Conservation (phyloP, 2,888 invertebrate genomes). For the Vesta saturnalis region DNA sequence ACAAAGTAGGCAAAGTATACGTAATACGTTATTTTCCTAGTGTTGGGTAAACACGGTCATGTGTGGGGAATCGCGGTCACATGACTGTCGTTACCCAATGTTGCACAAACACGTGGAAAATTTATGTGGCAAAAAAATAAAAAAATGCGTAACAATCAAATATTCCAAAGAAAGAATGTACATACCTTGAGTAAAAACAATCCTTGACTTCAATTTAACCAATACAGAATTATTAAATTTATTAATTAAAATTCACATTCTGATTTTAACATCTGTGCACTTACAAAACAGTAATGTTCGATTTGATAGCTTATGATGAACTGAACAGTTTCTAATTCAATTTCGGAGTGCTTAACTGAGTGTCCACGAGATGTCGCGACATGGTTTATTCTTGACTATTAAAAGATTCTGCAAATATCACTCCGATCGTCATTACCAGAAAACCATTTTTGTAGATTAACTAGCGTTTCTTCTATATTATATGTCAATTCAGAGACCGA, state of each 20-base stretch:
- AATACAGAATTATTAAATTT: not conserved
- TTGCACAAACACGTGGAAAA: not conserved
- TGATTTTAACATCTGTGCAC: not conserved
- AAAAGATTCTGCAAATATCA: not conserved
- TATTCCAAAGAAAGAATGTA: constrained; percentile 3
- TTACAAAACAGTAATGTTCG: not conserved
- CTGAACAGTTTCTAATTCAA: no score
- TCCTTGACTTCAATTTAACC: not conserved
- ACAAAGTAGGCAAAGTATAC: not conserved
- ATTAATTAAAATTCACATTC: not conserved
- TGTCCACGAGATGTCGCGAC: no score
- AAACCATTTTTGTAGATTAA: no score
- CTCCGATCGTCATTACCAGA: not conserved
- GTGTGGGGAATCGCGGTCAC: no score
- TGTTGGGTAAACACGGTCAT: no score
- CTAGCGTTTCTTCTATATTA: no score
- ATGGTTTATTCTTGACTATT: no score
- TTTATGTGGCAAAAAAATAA: not conserved
- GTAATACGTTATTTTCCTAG: no score
- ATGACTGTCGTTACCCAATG: no score
- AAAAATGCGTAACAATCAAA: not conserved
- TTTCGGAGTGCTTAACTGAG: no score
- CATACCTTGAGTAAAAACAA: not conserved
- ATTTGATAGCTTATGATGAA: not conserved
- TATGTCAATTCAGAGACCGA: no score